These are phyloP conservation scores for Xylota segnis DNA, from an alignment of 2,888 invertebrate genomes.

Conservation along the genomic window DNA sequence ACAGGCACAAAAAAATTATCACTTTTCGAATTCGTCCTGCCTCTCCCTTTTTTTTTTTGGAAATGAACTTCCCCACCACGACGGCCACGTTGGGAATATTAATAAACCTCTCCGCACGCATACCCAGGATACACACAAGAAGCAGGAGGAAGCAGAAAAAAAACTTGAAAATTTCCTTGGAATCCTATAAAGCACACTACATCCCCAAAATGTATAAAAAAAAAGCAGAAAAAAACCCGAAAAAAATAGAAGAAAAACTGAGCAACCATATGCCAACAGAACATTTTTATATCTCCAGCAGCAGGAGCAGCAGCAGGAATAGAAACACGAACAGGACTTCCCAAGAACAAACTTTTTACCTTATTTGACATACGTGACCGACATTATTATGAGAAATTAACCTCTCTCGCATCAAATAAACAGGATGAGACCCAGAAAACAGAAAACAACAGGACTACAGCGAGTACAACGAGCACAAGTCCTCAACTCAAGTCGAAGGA, in stretches of 20 bases:
- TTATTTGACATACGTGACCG: constrained; percentile 77
- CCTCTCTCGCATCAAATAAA: constrained; percentile 74
- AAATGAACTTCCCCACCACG: constrained; percentile 64
- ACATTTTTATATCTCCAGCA: constrained; percentile 15
- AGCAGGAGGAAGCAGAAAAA: not conserved
- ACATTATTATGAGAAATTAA: constrained; percentile 77
- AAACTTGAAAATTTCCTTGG: constrained; percentile 13
- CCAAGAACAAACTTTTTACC: constrained; percentile 75
- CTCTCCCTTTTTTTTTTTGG: too few species aligned
- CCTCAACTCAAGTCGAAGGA: constrained; percentile 13
- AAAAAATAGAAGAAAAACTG: constrained; percentile 5
- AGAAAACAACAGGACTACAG: constrained; percentile 37
- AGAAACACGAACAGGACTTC: constrained; percentile 64
- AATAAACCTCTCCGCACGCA: constrained; percentile 45
- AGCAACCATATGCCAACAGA: constrained; percentile 52
- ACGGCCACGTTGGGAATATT: constrained; percentile 64
- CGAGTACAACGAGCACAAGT: constrained; percentile 13
- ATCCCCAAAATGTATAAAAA: not conserved
- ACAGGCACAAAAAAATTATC: constrained; percentile 42
- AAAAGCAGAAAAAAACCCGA: too few species aligned
- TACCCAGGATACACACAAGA: not conserved
- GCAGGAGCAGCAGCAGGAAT: constrained; percentile 14
- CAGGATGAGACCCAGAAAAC: constrained; percentile 50
- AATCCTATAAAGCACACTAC: constrained; percentile 49
- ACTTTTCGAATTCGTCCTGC: constrained; percentile 26